A percentile compares a stretch with the other conserved stretches of the same genome.
These are phyloP conservation scores for Mesorhabditis spiculigera DNA, from an alignment of 2,888 invertebrate genomes.

Conservation along the genomic window DNA sequence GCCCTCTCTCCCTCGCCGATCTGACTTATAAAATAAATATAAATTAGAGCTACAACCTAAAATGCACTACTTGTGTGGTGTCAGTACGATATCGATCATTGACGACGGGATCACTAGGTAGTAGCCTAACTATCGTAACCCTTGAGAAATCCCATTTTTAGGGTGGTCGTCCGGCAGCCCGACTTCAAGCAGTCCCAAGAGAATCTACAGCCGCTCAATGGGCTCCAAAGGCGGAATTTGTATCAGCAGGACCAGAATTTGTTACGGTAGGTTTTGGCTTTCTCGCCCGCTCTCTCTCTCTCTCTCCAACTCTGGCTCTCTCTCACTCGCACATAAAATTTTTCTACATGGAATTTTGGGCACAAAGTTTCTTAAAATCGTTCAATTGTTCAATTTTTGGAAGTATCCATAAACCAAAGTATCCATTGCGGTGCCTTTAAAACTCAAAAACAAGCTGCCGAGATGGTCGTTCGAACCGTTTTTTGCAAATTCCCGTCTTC, in stretches of 20 bases:
- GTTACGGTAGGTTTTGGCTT: not conserved
- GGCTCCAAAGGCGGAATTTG: not conserved
- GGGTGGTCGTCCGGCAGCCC: not conserved
- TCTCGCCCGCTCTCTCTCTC: not conserved
- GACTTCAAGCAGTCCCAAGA: conserved; percentile 15
- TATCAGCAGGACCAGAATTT: conserved; percentile 4
- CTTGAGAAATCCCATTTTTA: not conserved
- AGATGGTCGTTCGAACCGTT: no score
- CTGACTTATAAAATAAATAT: conserved; percentile 3
- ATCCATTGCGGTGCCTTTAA: no score
- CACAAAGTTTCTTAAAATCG: no score
- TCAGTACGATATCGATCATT: not conserved
- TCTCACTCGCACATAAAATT: no score
- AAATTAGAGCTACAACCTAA: no score
- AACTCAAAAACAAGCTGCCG: no score
- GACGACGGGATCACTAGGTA: conserved; percentile 3
- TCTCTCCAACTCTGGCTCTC: no score
- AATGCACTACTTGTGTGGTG: conserved; percentile 1
- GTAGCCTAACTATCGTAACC: not conserved
- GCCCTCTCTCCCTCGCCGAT: not conserved
- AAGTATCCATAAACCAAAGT: no score
- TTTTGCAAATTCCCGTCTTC: no score
- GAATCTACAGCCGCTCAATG: conserved; percentile 13
- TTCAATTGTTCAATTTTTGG: no score
- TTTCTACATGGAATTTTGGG: no score